These are phyloP conservation scores for Zygaena filipendulae DNA, from an alignment of 2,888 invertebrate species.

Conservation along the genomic window DNA sequence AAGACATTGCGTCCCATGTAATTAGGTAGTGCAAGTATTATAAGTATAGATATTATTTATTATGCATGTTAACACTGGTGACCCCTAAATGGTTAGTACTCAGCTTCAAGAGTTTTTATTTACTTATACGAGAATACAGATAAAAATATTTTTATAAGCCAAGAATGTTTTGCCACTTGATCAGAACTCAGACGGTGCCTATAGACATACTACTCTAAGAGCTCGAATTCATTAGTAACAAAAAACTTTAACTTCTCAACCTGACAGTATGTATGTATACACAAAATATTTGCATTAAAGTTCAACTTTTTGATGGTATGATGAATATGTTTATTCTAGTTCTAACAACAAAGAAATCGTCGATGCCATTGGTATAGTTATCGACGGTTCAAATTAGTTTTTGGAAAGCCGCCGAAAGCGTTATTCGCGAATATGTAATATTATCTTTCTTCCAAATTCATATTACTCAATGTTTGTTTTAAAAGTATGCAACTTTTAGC, in stretches of 20 bases:
- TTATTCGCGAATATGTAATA: conserved; percentile 42
- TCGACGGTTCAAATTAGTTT: no score
- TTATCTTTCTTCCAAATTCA: conserved; percentile 29
- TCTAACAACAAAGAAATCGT: no score
- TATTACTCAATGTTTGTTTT: conserved; percentile 54
- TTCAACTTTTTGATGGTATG: conserved; percentile 19
- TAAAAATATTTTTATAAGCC: neutral
- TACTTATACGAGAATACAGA: no score
- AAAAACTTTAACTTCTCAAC: neutral
- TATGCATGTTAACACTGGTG: neutral
- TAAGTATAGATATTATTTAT: neutral
- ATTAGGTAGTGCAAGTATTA: neutral
- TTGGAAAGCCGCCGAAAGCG: conserved; percentile 39
- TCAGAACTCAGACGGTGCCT: conserved; percentile 7
- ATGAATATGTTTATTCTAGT: no score
- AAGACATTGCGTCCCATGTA: neutral
- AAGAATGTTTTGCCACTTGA: conserved; percentile 5
- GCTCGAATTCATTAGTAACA: no score
- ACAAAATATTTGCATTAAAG: conserved; percentile 7
- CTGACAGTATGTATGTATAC: neutral
- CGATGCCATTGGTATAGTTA: no score
- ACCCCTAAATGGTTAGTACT: neutral
- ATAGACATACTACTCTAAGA: no score
- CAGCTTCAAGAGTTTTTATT: neutral
- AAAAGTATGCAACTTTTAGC: conserved; percentile 42